Conservation (phyloP, 2,797 vertebrate genomes). For the Lerista edwardsae region DNA sequence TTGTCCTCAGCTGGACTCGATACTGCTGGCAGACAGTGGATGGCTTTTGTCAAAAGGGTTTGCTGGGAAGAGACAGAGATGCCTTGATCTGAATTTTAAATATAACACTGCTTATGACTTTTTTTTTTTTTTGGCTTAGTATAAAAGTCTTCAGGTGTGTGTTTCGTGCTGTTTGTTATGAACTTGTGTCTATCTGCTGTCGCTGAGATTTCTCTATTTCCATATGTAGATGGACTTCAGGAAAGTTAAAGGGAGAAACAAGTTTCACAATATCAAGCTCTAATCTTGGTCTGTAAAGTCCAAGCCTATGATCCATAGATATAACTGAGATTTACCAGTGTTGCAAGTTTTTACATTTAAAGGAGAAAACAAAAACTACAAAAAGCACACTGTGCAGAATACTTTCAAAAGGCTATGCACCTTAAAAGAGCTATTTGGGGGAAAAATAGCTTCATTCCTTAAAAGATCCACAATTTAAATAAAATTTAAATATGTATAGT, state of each 20-base stretch:
- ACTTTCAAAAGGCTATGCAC: neutral
- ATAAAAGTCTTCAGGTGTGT: conserved; percentile 21
- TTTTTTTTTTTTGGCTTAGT: conserved; percentile 63
- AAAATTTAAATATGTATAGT: neutral
- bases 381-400: neutral
- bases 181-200: neutral
- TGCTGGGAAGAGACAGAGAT: conserved; percentile 80
- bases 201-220: conserved; percentile 11
- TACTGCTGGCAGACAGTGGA: conserved; percentile 84
- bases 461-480: conserved; percentile 6
- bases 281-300: conserved; percentile 2
- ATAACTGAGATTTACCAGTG: conserved; percentile 32
- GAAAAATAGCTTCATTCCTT: neutral
- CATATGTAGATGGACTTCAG: conserved; percentile 41
- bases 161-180: conserved; percentile 6
- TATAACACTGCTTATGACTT: conserved; percentile 76
- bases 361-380: neutral
- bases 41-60: conserved; percentile 88
- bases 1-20: conserved; percentile 86
- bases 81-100: conserved; percentile 86
- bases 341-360: neutral
- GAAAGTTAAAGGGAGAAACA: conserved; percentile 39
- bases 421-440: neutral
- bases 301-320: conserved; percentile 42
- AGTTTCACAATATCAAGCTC: conserved; percentile 35